Evolutionary conservation across 1,140 invertebrate species (phyloP), one percentile per base, ranked within the genome.

Genomic region (Euglossa dilemma): DNA sequence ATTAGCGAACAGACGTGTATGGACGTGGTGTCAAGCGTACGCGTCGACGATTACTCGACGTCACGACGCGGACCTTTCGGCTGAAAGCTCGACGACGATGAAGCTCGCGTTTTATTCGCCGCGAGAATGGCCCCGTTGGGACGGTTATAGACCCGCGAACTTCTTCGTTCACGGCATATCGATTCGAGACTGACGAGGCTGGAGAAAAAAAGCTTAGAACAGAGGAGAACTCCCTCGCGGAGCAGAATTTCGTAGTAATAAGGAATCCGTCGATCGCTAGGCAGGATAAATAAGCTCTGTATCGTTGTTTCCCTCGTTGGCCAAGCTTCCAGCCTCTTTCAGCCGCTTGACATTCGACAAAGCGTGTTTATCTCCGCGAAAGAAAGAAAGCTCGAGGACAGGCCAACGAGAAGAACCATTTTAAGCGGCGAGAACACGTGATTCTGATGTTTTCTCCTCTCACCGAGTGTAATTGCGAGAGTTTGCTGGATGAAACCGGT

Each of bases 221-320:
- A 64, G 63, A 2, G 9, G 25, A 2, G 16, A 54, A 54, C 69
- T 78, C 52, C 36, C 52, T 45, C 14, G 28, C 16, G 57, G 36
- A 18, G 20, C 47, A 50, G 28, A 72, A 80, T 73, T 72, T 73
- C 16, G 14, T 73, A 64, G 47, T 80, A 71, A 54, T 73, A 73
- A 80, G 69, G 28, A 79, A 50, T 79, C 54, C 54, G 69, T 73
- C 57, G 78, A 43, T 72, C 47, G 28, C 6, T 54, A 45, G 16
- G 9, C 7, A 14, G 9, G 6, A 8, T 16, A 25, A 5, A n/a
- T 20, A 28, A 56, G 12, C 20, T 66, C 0, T 45, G 50, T 45
- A 57, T 52, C 47, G 61, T 54, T 28, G 28, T 73, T 57, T 57
- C 36, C 43, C 8, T n/a, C 20, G 50, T 78, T 52, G 20, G 20